phyloP scores from a whole-genome alignment of 2,888 invertebrate species.

The Hetaerina titia region DNA sequence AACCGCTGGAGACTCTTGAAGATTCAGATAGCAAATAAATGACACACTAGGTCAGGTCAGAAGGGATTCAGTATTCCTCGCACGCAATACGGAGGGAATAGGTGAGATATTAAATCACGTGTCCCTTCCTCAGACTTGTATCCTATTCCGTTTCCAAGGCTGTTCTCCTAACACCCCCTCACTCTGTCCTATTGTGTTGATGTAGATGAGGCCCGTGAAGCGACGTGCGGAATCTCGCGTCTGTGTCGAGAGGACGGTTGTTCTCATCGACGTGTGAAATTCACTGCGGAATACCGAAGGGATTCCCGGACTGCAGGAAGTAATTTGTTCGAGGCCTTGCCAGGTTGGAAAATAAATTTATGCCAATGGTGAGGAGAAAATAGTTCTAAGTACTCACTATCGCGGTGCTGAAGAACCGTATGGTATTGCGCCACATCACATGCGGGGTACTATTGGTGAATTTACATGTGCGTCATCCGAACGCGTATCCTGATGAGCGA shows the following conservation, averaged over 20 bases:
- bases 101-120: no score
- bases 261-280: background rate
- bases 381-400: background rate
- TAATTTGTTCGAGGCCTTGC: background rate
- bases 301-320: conserved; percentile 11
- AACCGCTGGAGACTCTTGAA: no score
- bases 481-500: no score
- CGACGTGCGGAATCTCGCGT: background rate
- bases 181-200: no score
- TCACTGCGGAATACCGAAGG: background rate
- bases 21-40: no score
- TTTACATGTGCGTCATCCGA: no score
- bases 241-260: background rate
- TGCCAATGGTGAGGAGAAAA: background rate
- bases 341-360: background rate
- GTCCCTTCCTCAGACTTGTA: no score
- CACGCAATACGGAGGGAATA: no score
- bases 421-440: background rate
- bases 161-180: no score
- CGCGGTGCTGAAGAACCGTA: background rate
- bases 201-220: background rate
- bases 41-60: no score
- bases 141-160: no score
- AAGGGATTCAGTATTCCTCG: no score
- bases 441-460: background rate